Evolutionary conservation across 2,113 vertebrate genomes (phyloP), one percentile per base, ranked within the genome.

Genomic region (Ctenomys sociabilis): DNA sequence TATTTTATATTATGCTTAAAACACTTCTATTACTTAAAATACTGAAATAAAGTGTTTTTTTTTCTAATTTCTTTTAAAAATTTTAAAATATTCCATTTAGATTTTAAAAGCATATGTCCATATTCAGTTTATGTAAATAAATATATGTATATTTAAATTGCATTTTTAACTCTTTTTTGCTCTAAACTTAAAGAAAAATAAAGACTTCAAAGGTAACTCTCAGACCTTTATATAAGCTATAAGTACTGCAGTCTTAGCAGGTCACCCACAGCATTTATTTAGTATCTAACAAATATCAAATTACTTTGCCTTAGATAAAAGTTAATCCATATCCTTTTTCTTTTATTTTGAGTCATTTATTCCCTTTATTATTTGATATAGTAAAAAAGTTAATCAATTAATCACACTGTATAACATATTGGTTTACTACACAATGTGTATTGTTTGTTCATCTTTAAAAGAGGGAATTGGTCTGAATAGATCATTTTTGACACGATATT

Each of bases 181-280:
- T 91, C 63, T 95, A 80, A 95, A 93, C 24, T 64, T 63, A 92
- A 91, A 90, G 12, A 11, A 63, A 89, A 43, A 73, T 49, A 91
- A 75, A 85, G 66, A 94, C 8, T 75, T 30, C 32, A 54, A 82
- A 96, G 85, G 93, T 96, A 61, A 21, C 0, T 0, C 63, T n/a
- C 68, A 85, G 97, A 80, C 10, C 35, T 24, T 40, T 85, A 21
- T 73, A 22, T 73, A 95, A 64, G 14, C 91, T 85, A 43, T 91
- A 83, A 92, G 78, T 95, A 88, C 77, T 93, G 87, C 17, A 78
- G 28, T 0, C 0, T 70, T 72, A 83, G 43, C 30, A 93, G 61
- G 1, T 92, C 95, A 93, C 45, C 88, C 97, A 91, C 90, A 96
- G 78, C 90, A 94, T 95, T 94, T 97, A 96, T 97, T 97, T 97